Conservation (phyloP, 2,113 vertebrate genomes). For the Taurulus bubalis region DNA sequence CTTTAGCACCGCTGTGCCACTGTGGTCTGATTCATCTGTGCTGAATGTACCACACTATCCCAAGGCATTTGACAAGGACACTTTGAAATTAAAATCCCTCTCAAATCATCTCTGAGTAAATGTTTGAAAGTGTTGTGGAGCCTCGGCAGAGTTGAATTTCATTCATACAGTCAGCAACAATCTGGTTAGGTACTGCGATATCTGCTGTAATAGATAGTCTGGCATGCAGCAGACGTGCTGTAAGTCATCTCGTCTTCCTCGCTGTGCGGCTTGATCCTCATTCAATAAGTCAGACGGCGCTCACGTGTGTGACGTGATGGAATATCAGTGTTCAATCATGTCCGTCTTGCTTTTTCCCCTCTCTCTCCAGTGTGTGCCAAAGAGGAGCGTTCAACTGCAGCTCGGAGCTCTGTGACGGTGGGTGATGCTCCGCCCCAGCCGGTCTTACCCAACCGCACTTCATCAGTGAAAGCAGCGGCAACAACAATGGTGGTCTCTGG, state of each 20-base stretch:
- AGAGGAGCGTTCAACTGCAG: slow-evolving; percentile 86
- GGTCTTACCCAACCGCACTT: neutral
- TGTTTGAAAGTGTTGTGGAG: neutral
- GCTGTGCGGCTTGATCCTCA: neutral
- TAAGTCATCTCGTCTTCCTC: slow-evolving; percentile 47
- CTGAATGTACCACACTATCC: neutral
- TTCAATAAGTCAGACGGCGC: slow-evolving; percentile 10
- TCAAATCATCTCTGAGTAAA: neutral
- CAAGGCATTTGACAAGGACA: neutral
- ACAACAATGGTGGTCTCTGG: slow-evolving; percentile 13
- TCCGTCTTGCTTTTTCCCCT: neutral
- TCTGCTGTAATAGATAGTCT: slow-evolving; percentile 51
- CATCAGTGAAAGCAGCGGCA: neutral
- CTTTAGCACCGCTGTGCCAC: neutral
- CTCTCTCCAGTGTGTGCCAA: slow-evolving; percentile 80
- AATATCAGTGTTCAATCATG: slow-evolving; percentile 6
- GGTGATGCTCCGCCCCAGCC: slow-evolving; percentile 62
- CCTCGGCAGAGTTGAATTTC: neutral
- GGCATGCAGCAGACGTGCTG: slow-evolving; percentile 44
- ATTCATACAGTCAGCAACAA: neutral
- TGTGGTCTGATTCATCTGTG: neutral
- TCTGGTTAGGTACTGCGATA: neutral
- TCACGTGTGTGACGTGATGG: neutral
- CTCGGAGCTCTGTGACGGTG: slow-evolving; percentile 83
- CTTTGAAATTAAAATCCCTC: neutral